A percentile compares a stretch with the other conserved stretches of the same genome.
These are phyloP conservation scores for Pyrocephalus nanus DNA, from an alignment of 2,797 vertebrate species.

Conservation along the genomic window DNA sequence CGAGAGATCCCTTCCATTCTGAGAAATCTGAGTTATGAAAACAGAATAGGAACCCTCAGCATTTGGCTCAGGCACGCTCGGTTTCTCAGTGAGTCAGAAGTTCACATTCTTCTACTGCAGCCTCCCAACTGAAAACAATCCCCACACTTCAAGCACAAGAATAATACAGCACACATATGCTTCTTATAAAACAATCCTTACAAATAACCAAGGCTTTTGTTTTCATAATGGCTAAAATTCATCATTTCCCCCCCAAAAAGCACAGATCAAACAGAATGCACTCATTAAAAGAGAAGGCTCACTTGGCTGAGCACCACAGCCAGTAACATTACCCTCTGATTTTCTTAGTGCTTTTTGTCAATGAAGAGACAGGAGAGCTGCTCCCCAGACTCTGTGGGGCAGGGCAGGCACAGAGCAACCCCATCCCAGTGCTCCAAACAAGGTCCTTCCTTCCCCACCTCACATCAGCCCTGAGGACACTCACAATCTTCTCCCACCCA, in stretches of 20 bases:
- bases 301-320: not conserved
- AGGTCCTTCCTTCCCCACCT: not conserved
- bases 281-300: not conserved
- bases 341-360: slow-evolving; percentile 11
- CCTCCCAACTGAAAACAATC: slow-evolving; percentile 59
- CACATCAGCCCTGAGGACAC: not conserved
- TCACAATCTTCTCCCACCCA: not conserved
- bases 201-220: slow-evolving; percentile 52
- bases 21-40: slow-evolving; percentile 51
- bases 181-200: slow-evolving; percentile 51
- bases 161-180: slow-evolving; percentile 62
- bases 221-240: slow-evolving; percentile 59
- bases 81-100: slow-evolving; percentile 56
- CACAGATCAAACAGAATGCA: slow-evolving; percentile 41
- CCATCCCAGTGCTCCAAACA: not conserved
- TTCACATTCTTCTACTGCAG: slow-evolving; percentile 55
- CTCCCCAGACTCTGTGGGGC: not conserved
- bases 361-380: not conserved
- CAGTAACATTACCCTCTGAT: not conserved
- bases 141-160: slow-evolving; percentile 46
- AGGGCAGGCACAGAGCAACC: not conserved
- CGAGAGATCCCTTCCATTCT: slow-evolving; percentile 27
- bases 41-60: slow-evolving; percentile 44
- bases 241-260: slow-evolving; percentile 10
- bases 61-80: not conserved